Evolutionary conservation across 1,140 invertebrate species (phyloP).

Genomic region (Zeugodacus cucurbitae): DNA sequence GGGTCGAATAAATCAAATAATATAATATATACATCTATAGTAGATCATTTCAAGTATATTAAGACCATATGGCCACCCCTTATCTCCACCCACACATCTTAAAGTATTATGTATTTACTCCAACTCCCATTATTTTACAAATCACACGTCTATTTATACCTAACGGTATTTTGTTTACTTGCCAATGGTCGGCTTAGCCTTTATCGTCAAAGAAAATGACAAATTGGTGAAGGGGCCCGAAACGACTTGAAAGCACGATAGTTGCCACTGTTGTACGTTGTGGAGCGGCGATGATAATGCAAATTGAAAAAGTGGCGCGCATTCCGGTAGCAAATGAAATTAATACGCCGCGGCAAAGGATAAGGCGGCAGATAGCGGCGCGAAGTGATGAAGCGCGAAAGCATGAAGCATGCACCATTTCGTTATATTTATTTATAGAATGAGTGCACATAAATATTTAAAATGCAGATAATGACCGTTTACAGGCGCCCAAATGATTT

Average conservation of each 20-base stretch:
- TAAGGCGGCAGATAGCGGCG: not conserved
- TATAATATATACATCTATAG: too few species aligned
- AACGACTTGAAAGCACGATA: not conserved
- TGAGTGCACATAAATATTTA: not conserved
- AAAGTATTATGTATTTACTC: too few species aligned
- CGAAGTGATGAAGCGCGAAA: not conserved
- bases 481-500: not conserved
- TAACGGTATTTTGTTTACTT: not conserved
- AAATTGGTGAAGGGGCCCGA: not conserved
- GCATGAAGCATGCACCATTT: not conserved
- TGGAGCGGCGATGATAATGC: not conserved
- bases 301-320: not conserved
- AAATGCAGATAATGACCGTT: not conserved
- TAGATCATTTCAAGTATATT: too few species aligned
- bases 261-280: not conserved
- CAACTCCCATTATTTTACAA: too few species aligned
- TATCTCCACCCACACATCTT: too few species aligned
- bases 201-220: not conserved
- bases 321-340: conserved; percentile 3
- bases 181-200: not conserved
- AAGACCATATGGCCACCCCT: too few species aligned
- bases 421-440: not conserved
- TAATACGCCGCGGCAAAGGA: not conserved
- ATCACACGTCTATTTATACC: too few species aligned
- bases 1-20: too few species aligned